Conservation (phyloP, 2,113 vertebrate species). For the Peucedramus taeniatus region DNA sequence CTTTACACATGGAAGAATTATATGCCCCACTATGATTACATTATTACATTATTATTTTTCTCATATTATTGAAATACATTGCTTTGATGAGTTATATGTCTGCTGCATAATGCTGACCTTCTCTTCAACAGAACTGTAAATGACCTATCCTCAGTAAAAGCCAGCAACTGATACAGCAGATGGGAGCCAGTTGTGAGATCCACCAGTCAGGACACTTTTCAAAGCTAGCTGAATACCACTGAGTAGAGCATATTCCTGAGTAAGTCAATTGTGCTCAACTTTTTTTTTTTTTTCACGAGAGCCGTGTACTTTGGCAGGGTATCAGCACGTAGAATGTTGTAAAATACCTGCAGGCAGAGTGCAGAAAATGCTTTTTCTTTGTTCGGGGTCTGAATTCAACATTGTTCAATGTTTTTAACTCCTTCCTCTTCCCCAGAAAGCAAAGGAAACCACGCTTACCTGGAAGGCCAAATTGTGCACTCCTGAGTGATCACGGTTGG, state of each 20-base stretch:
- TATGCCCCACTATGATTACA: neutral
- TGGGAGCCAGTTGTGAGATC: neutral
- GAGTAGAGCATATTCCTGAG: neutral
- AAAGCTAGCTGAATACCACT: neutral
- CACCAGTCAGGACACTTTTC: neutral
- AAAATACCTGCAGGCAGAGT: neutral
- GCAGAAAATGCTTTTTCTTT: neutral
- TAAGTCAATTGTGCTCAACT: neutral
- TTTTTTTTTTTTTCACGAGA: neutral
- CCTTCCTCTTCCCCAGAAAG: neutral
- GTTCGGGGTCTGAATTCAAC: neutral
- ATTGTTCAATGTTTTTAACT: neutral
- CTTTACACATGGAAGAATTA: neutral
- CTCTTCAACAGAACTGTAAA: neutral
- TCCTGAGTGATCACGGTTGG: neutral
- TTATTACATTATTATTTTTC: neutral
- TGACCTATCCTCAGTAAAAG: neutral
- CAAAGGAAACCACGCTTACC: slow-evolving; percentile 43
- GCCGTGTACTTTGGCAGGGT: neutral
- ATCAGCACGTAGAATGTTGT: neutral
- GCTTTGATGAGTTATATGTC: neutral
- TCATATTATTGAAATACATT: neutral
- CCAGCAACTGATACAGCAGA: neutral
- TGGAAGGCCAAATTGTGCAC: slow-evolving; percentile 56
- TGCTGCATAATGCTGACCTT: neutral